Base-by-base conservation (phyloP, 1,140 invertebrate species). In the Bicyclus anynana region DNA sequence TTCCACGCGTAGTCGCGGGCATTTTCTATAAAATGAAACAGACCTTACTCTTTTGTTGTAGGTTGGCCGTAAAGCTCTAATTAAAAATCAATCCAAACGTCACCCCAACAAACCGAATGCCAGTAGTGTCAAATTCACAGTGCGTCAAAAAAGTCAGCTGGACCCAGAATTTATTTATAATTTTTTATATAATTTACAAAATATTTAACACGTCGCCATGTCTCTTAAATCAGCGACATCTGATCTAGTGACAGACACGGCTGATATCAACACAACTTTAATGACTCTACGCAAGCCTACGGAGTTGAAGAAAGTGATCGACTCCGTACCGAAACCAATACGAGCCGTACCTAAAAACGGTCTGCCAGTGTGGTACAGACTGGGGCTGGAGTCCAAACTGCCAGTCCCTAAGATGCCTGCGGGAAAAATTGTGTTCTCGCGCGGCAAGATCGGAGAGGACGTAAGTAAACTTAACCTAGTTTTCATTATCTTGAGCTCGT, bases 301-400 rank as follows among this genome's bases (percentile, higher is more conserved):
- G 1, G 79, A 84, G 42, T 59, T 89, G 53, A 82, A 87, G 53
- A 85, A 83, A 74, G 81, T 88, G 18, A 81, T 89, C 18, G 81
- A 86, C 62, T 80, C 85, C 1, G 69, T 89, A 42, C 81, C 85
- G 4, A 86, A 84, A 48, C 87, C 87, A 0, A 42, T 74, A 20
- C 64, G 77, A 23, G 72, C 84, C n/a, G 85, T 89, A 1, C 87
- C 87, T 5, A 82, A 84, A 53, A 87, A 87, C 78, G 87, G 87
- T 0, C 68, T 89, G 16, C 87, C 87, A 7, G 16, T 77, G 37
- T 89, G 87, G 87, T 82, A 79, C 51, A 67, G 64, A 50, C 72
- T 89, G 5, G 84, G 84, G 0, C 59, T 89, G 57, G 84, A 89
- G 47, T 67, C 69, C 12, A 87, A 89, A 62, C 63, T 89, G 51